Base-by-base conservation (phyloP, 1,140 invertebrate genomes). In the Neodiprion virginianus region DNA sequence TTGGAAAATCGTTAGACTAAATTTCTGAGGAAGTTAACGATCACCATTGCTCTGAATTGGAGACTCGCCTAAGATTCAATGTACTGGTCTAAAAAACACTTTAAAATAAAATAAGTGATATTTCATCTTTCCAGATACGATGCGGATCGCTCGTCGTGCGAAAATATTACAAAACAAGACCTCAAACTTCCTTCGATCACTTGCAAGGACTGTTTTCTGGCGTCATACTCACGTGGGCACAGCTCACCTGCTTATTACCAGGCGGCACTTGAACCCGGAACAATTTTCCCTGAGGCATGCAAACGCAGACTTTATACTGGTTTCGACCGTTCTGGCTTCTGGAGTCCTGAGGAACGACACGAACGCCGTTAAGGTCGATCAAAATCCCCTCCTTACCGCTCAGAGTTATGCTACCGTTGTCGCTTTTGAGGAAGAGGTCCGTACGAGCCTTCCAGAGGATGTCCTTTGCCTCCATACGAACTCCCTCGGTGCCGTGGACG, bases 221-320 rank as follows among this genome's bases (percentile, higher is more conserved):
- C 0, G 87, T 90, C 84, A 89, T 88, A 75, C 90, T 93, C 40
- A 93, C 89, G 84, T 92, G 91, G 12, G 92, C 90, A 79, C 94
- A 95, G 47, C 90, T 92, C 8, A 92, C 89, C 75, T 89, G 89
- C 69, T 86, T 79, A 67, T 83, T 84, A 17, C 89, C 91, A 4
- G 85, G 88, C 12, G 91, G 90, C 4, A 94, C 91, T 0, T 93
- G 92, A 5, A 97, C 90, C 76, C 92, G 90, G 80, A 96, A 97
- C 8, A 97, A 83, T 81, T 94, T 95, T 0, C 95, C 96, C 75
- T 93, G 90, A 0, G 95, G 95, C 95, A 96, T 96, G 81, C 95
- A 97, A 1, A 96, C 92, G 76, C 95, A 97, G 3, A 97, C 89
- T 88, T 96, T 96, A 81, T 93, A 97, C 81, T 96, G 95, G 0